Percentiles rank a stretch among this genome's conserved stretches.
Conservation (phyloP, 2,888 invertebrate genomes). For the Selenia dentaria region DNA sequence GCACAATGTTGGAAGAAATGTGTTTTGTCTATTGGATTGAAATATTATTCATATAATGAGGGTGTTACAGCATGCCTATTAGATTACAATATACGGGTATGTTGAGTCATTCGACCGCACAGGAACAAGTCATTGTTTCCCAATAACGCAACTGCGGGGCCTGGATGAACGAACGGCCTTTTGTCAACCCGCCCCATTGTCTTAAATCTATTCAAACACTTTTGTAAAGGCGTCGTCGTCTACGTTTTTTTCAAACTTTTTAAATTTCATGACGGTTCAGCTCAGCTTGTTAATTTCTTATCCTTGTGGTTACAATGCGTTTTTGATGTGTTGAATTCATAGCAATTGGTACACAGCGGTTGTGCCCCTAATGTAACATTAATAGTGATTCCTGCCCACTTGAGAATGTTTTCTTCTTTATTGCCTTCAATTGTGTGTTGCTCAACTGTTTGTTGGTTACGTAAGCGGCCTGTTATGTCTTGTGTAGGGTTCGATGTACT, state of each 20-base stretch:
- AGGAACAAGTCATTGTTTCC: slow-evolving; percentile 68
- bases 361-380: slow-evolving; percentile 62
- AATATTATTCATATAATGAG: slow-evolving; percentile 9
- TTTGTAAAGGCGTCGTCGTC: slow-evolving; percentile 53
- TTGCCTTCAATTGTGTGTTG: slow-evolving; percentile 76
- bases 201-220: slow-evolving; percentile 65
- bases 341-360: slow-evolving; percentile 45
- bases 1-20: slow-evolving; percentile 31
- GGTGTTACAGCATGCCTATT: slow-evolving; percentile 27
- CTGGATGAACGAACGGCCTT: slow-evolving; percentile 59
- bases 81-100: slow-evolving; percentile 59
- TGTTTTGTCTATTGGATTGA: slow-evolving; percentile 19
- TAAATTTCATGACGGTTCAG: slow-evolving; percentile 48
- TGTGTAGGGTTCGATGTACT: slow-evolving; percentile 66
- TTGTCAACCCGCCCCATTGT: slow-evolving; percentile 72
- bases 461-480: slow-evolving; percentile 65
- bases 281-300: slow-evolving; percentile 42
- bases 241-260: slow-evolving; percentile 48
- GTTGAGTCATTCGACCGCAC: slow-evolving; percentile 72
- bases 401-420: slow-evolving; percentile 70
- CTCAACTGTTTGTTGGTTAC: slow-evolving; percentile 64
- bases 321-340: slow-evolving; percentile 41
- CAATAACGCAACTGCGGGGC: slow-evolving; percentile 59
- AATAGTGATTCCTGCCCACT: slow-evolving; percentile 66
- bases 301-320: slow-evolving; percentile 40